phyloP scores from a whole-genome alignment of 1,140 invertebrate genomes.

The Halictus rubicundus region DNA sequence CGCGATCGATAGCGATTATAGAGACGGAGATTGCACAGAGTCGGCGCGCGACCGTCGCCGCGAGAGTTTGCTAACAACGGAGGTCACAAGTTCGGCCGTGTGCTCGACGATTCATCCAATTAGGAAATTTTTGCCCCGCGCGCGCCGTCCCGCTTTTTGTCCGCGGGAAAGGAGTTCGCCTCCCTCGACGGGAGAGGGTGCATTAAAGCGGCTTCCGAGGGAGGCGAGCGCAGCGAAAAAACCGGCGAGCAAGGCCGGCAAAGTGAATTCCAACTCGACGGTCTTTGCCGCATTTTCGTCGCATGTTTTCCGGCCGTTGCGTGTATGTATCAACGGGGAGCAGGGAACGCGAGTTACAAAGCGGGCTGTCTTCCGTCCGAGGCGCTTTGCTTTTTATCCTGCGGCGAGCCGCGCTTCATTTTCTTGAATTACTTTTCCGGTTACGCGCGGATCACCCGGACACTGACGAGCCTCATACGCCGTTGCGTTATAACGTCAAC shows the following conservation, averaged over 20 bases:
- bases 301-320: constrained; percentile 18
- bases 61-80: constrained; percentile 53
- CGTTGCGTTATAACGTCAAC: too few species aligned
- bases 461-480: too few species aligned
- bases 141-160: constrained; percentile 28
- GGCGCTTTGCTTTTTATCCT: constrained; percentile 23
- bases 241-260: neutral
- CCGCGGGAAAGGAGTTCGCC: neutral
- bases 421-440: constrained; percentile 29
- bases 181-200: neutral
- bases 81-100: constrained; percentile 43
- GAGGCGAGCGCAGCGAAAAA: neutral
- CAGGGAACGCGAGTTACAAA: neutral
- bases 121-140: constrained; percentile 44
- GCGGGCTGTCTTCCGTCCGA: constrained; percentile 3
- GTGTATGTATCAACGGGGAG: constrained; percentile 9
- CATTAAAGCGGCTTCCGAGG: constrained; percentile 41
- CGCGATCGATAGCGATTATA: constrained; percentile 6
- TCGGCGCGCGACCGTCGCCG: constrained; percentile 3
- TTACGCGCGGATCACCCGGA: too few species aligned
- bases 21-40: neutral
- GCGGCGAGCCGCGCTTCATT: constrained; percentile 5
- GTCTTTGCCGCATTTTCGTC: constrained; percentile 14
- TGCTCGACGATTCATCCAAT: constrained; percentile 61
- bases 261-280: constrained; percentile 27